Percentiles rank a stretch among this genome's conserved stretches.
phyloP scores from a whole-genome alignment of 2,113 vertebrate species.

The Dasyprocta punctata region DNA sequence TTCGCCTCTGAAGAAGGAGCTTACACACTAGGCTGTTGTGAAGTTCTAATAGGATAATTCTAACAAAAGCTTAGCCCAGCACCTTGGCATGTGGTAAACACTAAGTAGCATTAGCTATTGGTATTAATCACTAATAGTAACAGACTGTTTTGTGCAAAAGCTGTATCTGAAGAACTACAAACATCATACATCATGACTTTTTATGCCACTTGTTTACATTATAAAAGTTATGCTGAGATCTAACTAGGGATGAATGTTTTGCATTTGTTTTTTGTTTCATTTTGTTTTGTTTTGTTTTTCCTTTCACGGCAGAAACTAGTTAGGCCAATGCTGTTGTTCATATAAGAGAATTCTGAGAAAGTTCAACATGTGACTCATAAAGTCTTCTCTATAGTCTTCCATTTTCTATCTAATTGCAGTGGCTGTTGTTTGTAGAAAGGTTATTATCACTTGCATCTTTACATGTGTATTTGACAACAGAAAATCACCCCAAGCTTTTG shows the following conservation, averaged over 20 bases:
- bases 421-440: not conserved
- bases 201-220: not conserved
- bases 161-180: not conserved
- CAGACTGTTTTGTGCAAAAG: not conserved
- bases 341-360: slow-evolving; percentile 38
- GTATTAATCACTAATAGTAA: not conserved
- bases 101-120: not conserved
- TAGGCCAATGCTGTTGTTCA: not conserved
- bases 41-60: not conserved
- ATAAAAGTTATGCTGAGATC: not conserved
- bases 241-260: not conserved
- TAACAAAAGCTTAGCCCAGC: not conserved
- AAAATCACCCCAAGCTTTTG: not conserved
- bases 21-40: not conserved
- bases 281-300: not conserved
- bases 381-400: not conserved
- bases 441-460: not conserved
- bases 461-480: not conserved
- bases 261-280: not conserved
- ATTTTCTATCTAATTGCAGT: not conserved
- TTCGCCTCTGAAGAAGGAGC: not conserved
- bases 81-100: not conserved
- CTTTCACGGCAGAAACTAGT: slow-evolving; percentile 14
- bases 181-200: not conserved
- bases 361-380: not conserved